Conservation (phyloP, 2,113 vertebrate genomes). For the Maccullochella peelii region DNA sequence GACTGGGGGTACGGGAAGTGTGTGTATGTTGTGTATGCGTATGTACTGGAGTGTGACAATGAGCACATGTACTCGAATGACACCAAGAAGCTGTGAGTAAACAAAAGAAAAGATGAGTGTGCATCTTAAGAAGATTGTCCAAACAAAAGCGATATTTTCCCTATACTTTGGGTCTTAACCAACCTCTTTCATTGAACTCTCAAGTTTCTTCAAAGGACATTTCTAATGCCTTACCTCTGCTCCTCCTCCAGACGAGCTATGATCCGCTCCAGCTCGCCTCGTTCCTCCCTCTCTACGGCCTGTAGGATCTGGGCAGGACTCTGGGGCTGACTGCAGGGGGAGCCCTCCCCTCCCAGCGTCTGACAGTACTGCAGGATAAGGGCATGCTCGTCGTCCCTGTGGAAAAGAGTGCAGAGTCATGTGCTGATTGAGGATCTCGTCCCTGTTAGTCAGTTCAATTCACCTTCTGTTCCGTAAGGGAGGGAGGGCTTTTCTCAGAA, state of each 20-base stretch:
- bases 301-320: constrained; percentile 97
- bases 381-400: constrained; percentile 95
- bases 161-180: neutral
- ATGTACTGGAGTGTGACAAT: neutral
- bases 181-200: neutral
- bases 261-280: constrained; percentile 92
- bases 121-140: neutral
- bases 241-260: constrained; percentile 96
- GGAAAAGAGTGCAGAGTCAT: constrained; percentile 9
- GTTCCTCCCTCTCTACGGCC: constrained; percentile 94
- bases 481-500: neutral
- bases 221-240: constrained; percentile 85
- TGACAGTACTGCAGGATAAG: constrained; percentile 98
- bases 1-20: constrained; percentile 12
- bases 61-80: constrained; percentile 6
- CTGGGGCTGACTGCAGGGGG: constrained; percentile 93
- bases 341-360: constrained; percentile 91
- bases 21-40: neutral
- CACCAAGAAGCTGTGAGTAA: constrained; percentile 9
- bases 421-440: constrained; percentile 1
- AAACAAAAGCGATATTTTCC: too few relatives aligned
- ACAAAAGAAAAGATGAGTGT: neutral
- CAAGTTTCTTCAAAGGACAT: neutral
- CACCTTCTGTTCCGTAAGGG: constrained; percentile 7
- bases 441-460: neutral